phyloP scores from a whole-genome alignment of 1,140 invertebrate genomes.

The Meteorus sp. region DNA sequence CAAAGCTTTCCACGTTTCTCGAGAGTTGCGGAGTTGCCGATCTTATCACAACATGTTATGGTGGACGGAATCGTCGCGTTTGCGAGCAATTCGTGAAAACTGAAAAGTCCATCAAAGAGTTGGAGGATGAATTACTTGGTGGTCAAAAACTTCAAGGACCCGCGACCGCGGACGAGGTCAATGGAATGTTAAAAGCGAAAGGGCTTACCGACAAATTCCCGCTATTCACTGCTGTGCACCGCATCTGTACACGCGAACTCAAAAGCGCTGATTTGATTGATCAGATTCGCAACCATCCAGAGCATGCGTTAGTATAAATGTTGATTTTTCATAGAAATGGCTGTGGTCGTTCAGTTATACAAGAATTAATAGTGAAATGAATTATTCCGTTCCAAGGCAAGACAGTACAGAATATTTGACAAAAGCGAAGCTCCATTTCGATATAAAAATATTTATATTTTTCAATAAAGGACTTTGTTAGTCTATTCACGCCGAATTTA shows the following conservation, averaged over 20 bases:
- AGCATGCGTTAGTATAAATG: conserved; percentile 64
- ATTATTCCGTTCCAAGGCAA: conserved; percentile 20
- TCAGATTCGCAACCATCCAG: conserved; percentile 73
- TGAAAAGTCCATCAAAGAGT: conserved; percentile 72
- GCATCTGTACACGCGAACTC: conserved; percentile 71
- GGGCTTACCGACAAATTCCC: conserved; percentile 74
- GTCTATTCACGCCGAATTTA: neutral
- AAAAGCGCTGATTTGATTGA: conserved; percentile 68
- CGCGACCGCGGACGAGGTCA: conserved; percentile 80
- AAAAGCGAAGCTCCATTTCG: conserved; percentile 6
- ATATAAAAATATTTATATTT: conserved; percentile 12
- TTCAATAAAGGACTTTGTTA: conserved; percentile 14
- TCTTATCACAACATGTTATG: conserved; percentile 86
- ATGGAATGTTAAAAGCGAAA: conserved; percentile 67
- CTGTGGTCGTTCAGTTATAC: conserved; percentile 23
- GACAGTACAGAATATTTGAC: conserved; percentile 9
- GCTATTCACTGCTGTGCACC: conserved; percentile 75
- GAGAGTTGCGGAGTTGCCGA: conserved; percentile 87
- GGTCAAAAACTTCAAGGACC: conserved; percentile 85
- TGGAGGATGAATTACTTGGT: conserved; percentile 80
- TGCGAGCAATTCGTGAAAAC: conserved; percentile 77
- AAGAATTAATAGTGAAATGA: conserved; percentile 16
- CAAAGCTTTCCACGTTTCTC: conserved; percentile 75
- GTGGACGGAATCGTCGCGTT: conserved; percentile 76
- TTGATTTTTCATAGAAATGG: conserved; percentile 13